A percentile compares a stretch with the other conserved stretches of the same genome.
Conservation (phyloP, 1,140 invertebrate species). For the Brachionus plicatilis region DNA sequence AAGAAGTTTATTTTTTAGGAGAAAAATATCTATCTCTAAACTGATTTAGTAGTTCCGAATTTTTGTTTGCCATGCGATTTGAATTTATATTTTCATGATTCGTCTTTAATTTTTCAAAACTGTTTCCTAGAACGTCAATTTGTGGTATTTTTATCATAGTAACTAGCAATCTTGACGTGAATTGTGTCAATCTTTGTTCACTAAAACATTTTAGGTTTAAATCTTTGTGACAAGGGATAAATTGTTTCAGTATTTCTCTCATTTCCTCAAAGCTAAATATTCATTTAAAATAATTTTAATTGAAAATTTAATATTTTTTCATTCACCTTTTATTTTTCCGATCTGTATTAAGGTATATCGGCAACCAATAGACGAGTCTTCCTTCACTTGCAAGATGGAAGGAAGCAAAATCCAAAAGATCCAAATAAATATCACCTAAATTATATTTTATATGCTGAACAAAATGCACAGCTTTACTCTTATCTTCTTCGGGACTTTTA, state of each 20-base stretch:
- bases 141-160: slow-evolving; percentile 20
- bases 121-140: not conserved
- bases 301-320: not conserved
- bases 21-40: slow-evolving; percentile 35
- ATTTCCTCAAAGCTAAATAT: slow-evolving; percentile 7
- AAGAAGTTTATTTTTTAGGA: not conserved
- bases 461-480: not conserved
- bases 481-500: not conserved
- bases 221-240: slow-evolving; percentile 10
- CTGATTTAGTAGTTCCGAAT: slow-evolving; percentile 17
- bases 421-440: slow-evolving; percentile 70
- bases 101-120: not conserved
- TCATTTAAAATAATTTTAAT: not conserved
- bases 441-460: slow-evolving; percentile 62
- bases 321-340: not conserved
- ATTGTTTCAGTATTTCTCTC: not conserved
- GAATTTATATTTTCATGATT: not conserved
- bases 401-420: slow-evolving; percentile 75
- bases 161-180: slow-evolving; percentile 27
- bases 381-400: slow-evolving; percentile 69
- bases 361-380: slow-evolving; percentile 83
- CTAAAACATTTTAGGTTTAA: not conserved
- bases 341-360: slow-evolving; percentile 60
- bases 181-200: slow-evolving; percentile 31
- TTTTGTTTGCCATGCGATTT: not conserved